Base-by-base conservation (phyloP, 2,888 invertebrate genomes). In the Perdita meconis region DNA sequence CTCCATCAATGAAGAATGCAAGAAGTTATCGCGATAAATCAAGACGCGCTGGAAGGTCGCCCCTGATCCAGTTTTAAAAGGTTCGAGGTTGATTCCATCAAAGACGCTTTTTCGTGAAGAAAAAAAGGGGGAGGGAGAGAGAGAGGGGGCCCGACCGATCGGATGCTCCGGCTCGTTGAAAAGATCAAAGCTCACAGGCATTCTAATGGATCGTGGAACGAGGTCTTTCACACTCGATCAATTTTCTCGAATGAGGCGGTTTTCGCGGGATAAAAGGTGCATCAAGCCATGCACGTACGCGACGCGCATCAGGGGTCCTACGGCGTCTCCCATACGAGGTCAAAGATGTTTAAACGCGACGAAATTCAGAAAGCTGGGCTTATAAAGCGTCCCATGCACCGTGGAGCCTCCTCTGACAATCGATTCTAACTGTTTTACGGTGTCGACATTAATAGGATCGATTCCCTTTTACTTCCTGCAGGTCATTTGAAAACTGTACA, bases 211-310 rank as follows among this genome's bases (percentile, higher is more conserved):
- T 80, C 80, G 79, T 78, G 61, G 79, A 84, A 85, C 80, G 80
- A 82, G 87, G 87, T 81, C 84, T 85, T 88, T 90, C 89, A 86
- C 88, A 86, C 87, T 87, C 89, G 88, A 90, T 90, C 88, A 87
- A 90, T 88, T 89, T 85, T 74, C 84, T 80, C 87, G 86, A 87
- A 88, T 87, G 85, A 86, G 82, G 82, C 82, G 84, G 89, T 90
- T 89, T 86, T 86, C 88, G 86, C 82, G 81, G 86, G 83, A 90
- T 90, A 89, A 90, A 90, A 89, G 90, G 87, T 89, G 89, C 89
- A 89, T 82, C 87, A 87, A 87, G 82, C 87, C 89, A 86, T 89
- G 81, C 80, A 76, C 83, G 81, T 76, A 64, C 61, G 61, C 74
- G 73, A 38, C 82, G 61, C 72, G 72, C 73, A 80, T 73, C 83